Evolutionary conservation across 2,113 vertebrate species (phyloP).

Genomic region (Pithys albifrons): DNA sequence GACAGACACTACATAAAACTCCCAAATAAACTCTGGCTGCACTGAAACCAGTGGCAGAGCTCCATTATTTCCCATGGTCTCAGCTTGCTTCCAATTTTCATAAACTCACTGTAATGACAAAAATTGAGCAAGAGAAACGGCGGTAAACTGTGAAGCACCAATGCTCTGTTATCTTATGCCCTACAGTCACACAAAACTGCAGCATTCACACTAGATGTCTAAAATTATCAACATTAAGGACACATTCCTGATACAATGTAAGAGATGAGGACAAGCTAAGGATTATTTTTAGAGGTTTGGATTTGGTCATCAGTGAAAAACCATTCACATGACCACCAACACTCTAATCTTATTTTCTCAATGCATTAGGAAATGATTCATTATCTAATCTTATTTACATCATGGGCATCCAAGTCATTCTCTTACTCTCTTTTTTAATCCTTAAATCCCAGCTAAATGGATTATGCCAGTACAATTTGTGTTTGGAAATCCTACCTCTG

Average conservation of each 20-base stretch:
- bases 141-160: neutral
- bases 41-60: neutral
- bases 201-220: neutral
- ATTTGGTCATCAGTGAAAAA: conserved; percentile 38
- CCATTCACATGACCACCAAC: conserved; percentile 42
- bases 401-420: conserved; percentile 42
- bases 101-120: neutral
- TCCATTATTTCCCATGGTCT: neutral
- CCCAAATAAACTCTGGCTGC: neutral
- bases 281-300: conserved; percentile 25
- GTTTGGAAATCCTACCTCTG: conserved; percentile 46
- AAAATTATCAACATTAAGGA: neutral
- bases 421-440: conserved; percentile 58
- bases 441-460: conserved; percentile 66
- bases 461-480: conserved; percentile 46
- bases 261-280: neutral
- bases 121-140: neutral
- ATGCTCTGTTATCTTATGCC: neutral
- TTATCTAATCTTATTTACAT: conserved; percentile 71
- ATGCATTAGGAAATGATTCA: conserved; percentile 56
- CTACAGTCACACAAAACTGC: neutral
- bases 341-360: conserved; percentile 65
- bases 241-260: neutral
- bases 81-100: neutral
- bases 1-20: neutral